Conservation (phyloP, 2,113 vertebrate genomes). For the Aegotheles bennettii region DNA sequence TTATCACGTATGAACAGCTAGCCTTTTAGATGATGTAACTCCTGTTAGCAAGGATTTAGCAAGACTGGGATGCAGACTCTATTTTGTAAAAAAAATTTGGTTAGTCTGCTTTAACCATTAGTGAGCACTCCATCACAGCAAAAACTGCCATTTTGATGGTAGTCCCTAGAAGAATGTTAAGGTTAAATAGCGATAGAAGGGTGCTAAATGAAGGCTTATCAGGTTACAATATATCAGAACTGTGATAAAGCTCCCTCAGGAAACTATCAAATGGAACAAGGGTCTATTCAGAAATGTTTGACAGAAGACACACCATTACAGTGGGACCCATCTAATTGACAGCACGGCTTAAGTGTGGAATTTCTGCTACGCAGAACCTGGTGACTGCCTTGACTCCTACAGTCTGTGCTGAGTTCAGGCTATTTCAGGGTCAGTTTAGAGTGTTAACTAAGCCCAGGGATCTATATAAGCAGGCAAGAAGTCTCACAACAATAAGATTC, state of each 20-base stretch:
- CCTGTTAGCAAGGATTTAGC: neutral
- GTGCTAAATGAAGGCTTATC: constrained; percentile 71
- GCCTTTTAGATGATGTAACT: neutral
- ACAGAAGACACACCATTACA: constrained; percentile 62
- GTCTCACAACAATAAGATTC: neutral
- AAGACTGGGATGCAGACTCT: neutral
- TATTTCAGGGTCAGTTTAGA: constrained; percentile 31
- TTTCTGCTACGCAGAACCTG: constrained; percentile 24
- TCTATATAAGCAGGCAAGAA: neutral
- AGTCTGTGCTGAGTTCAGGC: neutral
- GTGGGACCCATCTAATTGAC: constrained; percentile 61
- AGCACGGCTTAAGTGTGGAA: constrained; percentile 60
- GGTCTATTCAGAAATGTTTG: constrained; percentile 60
- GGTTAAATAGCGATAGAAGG: constrained; percentile 47
- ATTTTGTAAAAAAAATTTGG: neutral
- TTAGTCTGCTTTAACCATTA: constrained; percentile 12
- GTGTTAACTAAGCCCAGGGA: neutral
- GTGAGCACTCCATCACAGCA: neutral
- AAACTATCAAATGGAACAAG: constrained; percentile 63
- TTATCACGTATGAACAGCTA: constrained; percentile 20
- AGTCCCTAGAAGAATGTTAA: neutral
- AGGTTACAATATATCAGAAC: constrained; percentile 44
- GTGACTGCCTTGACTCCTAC: neutral
- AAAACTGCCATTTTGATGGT: neutral
- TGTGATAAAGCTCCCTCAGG: constrained; percentile 65